Percentiles rank a stretch among this genome's conserved stretches.
These are phyloP conservation scores for Salpingus planirostris DNA, from an alignment of 2,888 invertebrate genomes.

Conservation along the genomic window DNA sequence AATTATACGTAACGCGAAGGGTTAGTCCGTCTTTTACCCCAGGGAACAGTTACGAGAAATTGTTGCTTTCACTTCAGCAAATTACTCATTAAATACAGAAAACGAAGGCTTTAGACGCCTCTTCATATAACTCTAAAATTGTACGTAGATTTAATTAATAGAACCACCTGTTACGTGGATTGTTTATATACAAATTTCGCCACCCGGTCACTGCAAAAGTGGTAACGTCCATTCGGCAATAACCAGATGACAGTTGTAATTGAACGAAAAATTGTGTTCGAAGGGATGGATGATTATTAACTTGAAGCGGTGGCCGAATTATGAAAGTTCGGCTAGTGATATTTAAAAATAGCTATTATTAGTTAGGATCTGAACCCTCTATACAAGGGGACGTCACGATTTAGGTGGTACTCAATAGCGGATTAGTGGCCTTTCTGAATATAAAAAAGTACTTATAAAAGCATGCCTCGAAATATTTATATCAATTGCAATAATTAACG, in stretches of 20 bases:
- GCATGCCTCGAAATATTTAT: conserved; percentile 28
- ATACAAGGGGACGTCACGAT: conserved; percentile 32
- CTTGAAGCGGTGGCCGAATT: conserved; percentile 2
- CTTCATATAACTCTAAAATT: neutral
- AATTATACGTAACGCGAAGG: conserved; percentile 25
- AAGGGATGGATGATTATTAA: conserved; percentile 1
- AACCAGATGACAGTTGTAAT: no score
- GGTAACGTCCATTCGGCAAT: no score
- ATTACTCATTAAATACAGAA: neutral
- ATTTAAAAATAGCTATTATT: conserved; percentile 29
- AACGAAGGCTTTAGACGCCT: neutral
- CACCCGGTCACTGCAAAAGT: no score
- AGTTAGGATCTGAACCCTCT: conserved; percentile 28
- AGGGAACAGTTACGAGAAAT: conserved; percentile 24
- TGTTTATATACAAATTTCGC: no score
- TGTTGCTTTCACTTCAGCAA: conserved; percentile 4
- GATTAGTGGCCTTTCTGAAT: conserved; percentile 35
- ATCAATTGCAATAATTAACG: conserved; percentile 5
- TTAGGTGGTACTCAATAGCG: conserved; percentile 24
- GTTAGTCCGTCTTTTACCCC: conserved; percentile 30
- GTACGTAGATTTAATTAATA: no score
- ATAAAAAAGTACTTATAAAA: conserved; percentile 26
- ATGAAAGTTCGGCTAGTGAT: conserved; percentile 35
- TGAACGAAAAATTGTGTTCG: no score
- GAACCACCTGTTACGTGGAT: no score